Percentiles rank a stretch among this genome's conserved stretches.
These are phyloP conservation scores for Tragelaphus imberbis DNA, from an alignment of 2,113 vertebrate genomes.

Conservation along the genomic window DNA sequence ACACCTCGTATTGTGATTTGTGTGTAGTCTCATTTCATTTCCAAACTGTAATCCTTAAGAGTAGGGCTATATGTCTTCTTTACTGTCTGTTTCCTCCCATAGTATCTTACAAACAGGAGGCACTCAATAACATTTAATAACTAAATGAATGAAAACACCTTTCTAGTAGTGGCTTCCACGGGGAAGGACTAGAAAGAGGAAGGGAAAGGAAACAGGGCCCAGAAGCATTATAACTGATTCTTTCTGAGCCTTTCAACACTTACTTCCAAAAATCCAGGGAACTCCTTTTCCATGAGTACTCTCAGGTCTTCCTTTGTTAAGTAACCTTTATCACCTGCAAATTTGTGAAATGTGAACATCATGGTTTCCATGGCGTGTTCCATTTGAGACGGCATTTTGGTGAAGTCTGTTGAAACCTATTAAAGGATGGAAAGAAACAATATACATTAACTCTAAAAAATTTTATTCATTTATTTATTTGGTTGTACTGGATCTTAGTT, in stretches of 20 bases:
- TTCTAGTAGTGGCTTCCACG: background rate
- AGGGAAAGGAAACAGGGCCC: background rate
- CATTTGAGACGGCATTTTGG: slow-evolving; percentile 78
- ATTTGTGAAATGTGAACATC: slow-evolving; percentile 82
- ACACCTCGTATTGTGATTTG: background rate
- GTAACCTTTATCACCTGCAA: slow-evolving; percentile 79
- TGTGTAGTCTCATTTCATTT: background rate
- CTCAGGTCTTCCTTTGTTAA: slow-evolving; percentile 79
- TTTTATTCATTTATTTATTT: background rate
- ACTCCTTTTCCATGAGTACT: slow-evolving; percentile 79
- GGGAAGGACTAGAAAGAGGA: background rate
- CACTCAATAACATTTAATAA: background rate
- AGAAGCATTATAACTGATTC: background rate
- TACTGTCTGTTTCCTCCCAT: background rate
- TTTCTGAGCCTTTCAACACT: background rate
- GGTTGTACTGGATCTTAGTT: background rate
- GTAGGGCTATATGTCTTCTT: background rate
- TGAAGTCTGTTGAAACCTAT: slow-evolving; percentile 9
- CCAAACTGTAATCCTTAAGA: background rate
- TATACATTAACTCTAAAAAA: background rate
- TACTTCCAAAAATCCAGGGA: slow-evolving; percentile 82
- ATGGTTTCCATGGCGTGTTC: slow-evolving; percentile 82
- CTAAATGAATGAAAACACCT: background rate
- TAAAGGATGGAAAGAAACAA: background rate
- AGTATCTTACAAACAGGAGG: background rate